Evolutionary conservation across 2,113 vertebrate genomes (phyloP), one percentile per base, ranked within the genome.

Genomic region (Guaruba guarouba): DNA sequence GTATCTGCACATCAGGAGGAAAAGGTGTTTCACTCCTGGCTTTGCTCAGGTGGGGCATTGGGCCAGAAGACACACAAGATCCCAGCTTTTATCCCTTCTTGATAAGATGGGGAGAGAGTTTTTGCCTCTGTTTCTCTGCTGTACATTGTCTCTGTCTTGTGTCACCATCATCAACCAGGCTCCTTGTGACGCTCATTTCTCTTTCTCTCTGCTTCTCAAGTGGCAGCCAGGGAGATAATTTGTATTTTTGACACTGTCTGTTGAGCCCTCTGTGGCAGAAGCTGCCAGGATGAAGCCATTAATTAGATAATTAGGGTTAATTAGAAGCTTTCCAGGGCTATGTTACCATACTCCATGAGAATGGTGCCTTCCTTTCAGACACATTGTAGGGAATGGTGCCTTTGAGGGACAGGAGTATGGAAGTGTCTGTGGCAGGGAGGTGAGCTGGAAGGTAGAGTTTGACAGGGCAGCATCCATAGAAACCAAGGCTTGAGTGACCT

Each of bases 241-340:
- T 91, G 78, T 70, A 79, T 93, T 97, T 96, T 95, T 93, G 92
- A 92, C 57, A 49, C 63, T 35, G 43, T 87, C 78, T 96, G 74
- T 93, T 96, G 86, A 95, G 75, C 69, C 41, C 37, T 95, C 84
- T 86, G 63, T 78, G 63, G 78, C 68, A 86, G 89, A 15, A 63
- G 46, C 82, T 93, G 82, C 67, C 76, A 85, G 71, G 73, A 96
- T 87, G 51, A 94, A 95, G 82, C 78, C 10, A 2, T 90, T 86
- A 95, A 88, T 94, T 96, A 94, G 68, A 82, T 96, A 92, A 96
- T 95, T 86, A 95, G 75, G 19, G 43, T 92, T 96, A 97, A 96
- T 95, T 96, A 94, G 74, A 94, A 87, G 78, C 39, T 80, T 86
- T 96, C 84, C n/a, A 75, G 89, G 81, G 44, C 86, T 92, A 12